A percentile compares a stretch with the other conserved stretches of the same genome.
These are phyloP conservation scores for Diogma glabrata DNA, from an alignment of 2,888 invertebrate genomes.

Conservation along the genomic window DNA sequence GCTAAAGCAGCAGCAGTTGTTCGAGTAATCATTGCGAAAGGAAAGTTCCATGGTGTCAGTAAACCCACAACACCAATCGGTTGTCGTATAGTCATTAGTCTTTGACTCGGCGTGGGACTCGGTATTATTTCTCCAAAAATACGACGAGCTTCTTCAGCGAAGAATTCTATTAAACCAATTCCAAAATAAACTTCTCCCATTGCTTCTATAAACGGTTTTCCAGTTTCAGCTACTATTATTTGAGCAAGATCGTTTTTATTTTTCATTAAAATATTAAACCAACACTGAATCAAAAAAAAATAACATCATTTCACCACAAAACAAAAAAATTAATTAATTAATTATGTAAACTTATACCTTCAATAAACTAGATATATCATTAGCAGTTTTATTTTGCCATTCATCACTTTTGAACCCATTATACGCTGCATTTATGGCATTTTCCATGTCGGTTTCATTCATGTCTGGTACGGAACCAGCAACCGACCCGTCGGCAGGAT, in stretches of 20 bases:
- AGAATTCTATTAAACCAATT: slow-evolving; percentile 91
- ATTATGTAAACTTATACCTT: slow-evolving; percentile 26
- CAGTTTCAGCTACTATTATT: slow-evolving; percentile 73
- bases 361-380: slow-evolving; percentile 50
- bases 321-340: not conserved
- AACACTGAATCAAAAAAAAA: slow-evolving; percentile 50
- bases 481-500: slow-evolving; percentile 65
- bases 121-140: slow-evolving; percentile 70
- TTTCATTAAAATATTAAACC: slow-evolving; percentile 64
- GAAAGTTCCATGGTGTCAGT: slow-evolving; percentile 94
- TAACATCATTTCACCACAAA: not conserved
- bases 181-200: slow-evolving; percentile 83
- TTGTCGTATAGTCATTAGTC: slow-evolving; percentile 63
- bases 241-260: slow-evolving; percentile 63
- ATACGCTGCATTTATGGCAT: slow-evolving; percentile 64
- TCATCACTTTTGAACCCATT: slow-evolving; percentile 52
- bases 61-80: slow-evolving; percentile 91
- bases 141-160: slow-evolving; percentile 83
- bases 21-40: slow-evolving; percentile 94
- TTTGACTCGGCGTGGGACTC: slow-evolving; percentile 59
- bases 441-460: slow-evolving; percentile 56
- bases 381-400: slow-evolving; percentile 70
- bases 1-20: slow-evolving; percentile 92
- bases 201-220: slow-evolving; percentile 83
- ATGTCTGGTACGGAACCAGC: slow-evolving; percentile 76